Evolutionary conservation across 1,140 invertebrate species (phyloP).

Genomic region (Brevipalpus yothersi): DNA sequence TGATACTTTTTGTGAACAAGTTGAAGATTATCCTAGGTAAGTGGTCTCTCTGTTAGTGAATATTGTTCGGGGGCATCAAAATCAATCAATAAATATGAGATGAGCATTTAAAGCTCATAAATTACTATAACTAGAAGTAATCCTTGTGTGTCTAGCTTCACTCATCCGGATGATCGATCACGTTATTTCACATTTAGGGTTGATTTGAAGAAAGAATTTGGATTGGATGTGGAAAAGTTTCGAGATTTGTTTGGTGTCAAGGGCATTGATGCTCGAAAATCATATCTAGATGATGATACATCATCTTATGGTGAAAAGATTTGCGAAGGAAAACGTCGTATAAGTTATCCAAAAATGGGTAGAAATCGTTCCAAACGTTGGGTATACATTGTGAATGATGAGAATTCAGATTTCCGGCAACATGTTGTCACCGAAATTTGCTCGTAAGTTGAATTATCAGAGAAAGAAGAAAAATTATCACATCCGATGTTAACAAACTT

Average conservation of each 20-base stretch:
- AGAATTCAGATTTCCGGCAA: slow-evolving; percentile 23
- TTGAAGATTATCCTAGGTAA: slow-evolving; percentile 18
- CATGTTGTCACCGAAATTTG: slow-evolving; percentile 29
- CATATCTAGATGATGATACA: slow-evolving; percentile 22
- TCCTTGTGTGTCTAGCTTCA: too few relatives aligned
- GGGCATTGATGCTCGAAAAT: slow-evolving; percentile 10
- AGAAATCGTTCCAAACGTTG: slow-evolving; percentile 25
- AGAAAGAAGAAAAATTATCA: neutral
- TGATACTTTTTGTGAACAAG: slow-evolving; percentile 12
- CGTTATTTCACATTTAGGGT: neutral
- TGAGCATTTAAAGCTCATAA: too few relatives aligned
- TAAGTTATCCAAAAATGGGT: slow-evolving; percentile 24
- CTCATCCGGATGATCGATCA: too few relatives aligned
- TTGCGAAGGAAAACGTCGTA: slow-evolving; percentile 19
- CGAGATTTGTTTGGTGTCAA: slow-evolving; percentile 11
- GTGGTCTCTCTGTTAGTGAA: neutral
- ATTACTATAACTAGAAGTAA: too few relatives aligned
- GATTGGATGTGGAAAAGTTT: slow-evolving; percentile 9
- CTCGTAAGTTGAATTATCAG: slow-evolving; percentile 19
- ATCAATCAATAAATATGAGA: too few relatives aligned
- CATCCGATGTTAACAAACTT: neutral
- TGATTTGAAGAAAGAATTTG: slow-evolving; percentile 2
- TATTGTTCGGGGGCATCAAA: neutral
- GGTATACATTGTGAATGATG: slow-evolving; percentile 29
- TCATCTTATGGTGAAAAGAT: slow-evolving; percentile 45